Base-by-base conservation (phyloP, 2,888 invertebrate genomes). In the Neoaliturus tenellus region DNA sequence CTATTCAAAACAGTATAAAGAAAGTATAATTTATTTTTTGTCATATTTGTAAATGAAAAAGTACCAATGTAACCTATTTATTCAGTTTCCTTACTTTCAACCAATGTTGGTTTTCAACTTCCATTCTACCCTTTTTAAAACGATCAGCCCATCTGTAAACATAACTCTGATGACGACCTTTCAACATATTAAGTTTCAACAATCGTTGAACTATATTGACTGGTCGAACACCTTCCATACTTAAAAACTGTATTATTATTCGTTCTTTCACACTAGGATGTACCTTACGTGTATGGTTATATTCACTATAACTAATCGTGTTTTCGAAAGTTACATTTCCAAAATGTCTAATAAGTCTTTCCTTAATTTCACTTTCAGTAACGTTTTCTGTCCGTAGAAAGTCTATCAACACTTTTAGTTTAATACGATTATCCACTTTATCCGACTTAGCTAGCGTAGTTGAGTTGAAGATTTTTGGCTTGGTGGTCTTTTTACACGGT, bases 181-280 rank as follows among this genome's bases (percentile, higher is more conserved):
- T 8, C 2, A 39, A 8, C 39, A 39, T 48, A 14, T 39, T 44
- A 28, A 23, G 23, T 0, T 75, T 75, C 48, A 10, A 5, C 12
- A 75, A 25, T 10, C 44, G 12, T 17, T 31, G 25, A 41, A 23
- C 10, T 41, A 75, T 75, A 1, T 41, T 17, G 28, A n/a, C 25
- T 25, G 75, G 75, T 14, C 75, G 44, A 3, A 44, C 44, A 17
- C 75, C 75, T 17, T 75, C 75, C 14, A 8, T 12, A 17, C 28
- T 28, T 10, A 75, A 28, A 41, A 75, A 75, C 75, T 75, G 75
- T 28, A 75, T 75, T 1, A 75, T 48, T 3, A 75, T 23, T 12
- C 75, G 20, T 17, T 75, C 75, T 25, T 6, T 23, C 2, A 75
- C 48, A 20, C 39, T 75, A 28, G 35, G 39, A 48, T 75, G 75